A percentile compares a stretch with the other conserved stretches of the same genome.
Evolutionary conservation across 2,797 vertebrate species (phyloP).

Genomic region (Picus viridis): DNA sequence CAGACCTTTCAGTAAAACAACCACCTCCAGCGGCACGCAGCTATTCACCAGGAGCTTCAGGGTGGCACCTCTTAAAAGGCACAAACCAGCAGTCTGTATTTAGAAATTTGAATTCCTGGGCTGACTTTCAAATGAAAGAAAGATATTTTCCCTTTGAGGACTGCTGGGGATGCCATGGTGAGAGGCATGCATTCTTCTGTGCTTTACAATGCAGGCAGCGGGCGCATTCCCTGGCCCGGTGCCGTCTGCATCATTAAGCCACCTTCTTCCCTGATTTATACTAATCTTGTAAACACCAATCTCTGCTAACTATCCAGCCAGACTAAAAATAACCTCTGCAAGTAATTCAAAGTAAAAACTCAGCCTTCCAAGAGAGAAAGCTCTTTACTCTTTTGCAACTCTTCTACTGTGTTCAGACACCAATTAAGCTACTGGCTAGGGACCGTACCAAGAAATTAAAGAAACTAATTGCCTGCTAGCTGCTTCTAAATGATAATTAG

Average conservation of each 20-base stretch:
- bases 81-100: neutral
- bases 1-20: neutral
- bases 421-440: neutral
- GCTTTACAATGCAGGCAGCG: neutral
- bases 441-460: neutral
- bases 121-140: constrained; percentile 6
- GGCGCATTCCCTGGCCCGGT: neutral
- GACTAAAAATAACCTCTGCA: constrained; percentile 46
- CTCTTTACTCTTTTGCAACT: neutral
- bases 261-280: constrained; percentile 22
- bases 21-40: neutral
- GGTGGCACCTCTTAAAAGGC: neutral
- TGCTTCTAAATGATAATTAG: neutral
- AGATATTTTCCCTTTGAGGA: neutral
- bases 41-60: neutral
- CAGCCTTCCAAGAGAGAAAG: constrained; percentile 2
- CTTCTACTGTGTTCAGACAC: neutral
- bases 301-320: neutral
- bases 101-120: neutral
- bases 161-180: constrained; percentile 1
- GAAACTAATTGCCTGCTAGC: neutral
- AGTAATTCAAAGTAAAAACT: neutral
- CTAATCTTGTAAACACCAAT: neutral
- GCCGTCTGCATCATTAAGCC: constrained; percentile 12
- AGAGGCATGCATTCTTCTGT: neutral